These are phyloP conservation scores for Lomographa bimaculata DNA, from an alignment of 2,888 invertebrate genomes.

Conservation along the genomic window DNA sequence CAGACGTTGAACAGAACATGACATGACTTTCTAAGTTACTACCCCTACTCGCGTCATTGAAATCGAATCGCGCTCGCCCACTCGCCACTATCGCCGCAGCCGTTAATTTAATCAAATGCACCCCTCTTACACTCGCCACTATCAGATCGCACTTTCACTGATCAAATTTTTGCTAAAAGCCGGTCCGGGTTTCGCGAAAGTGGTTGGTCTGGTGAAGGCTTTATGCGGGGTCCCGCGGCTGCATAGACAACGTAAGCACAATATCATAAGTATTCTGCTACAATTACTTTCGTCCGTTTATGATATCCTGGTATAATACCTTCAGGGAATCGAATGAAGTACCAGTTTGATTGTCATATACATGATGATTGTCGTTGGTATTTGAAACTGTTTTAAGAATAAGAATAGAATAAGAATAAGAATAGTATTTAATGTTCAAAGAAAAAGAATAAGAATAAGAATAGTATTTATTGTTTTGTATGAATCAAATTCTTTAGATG, in stretches of 20 bases:
- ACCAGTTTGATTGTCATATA: no score
- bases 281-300: constrained; percentile 41
- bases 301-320: constrained; percentile 20
- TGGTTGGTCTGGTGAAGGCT: constrained; percentile 65
- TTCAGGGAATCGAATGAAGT: no score
- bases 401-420: no score
- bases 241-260: constrained; percentile 47
- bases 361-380: no score
- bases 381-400: no score
- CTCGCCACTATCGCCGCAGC: constrained; percentile 14
- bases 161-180: constrained; percentile 82
- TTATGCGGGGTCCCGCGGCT: constrained; percentile 33
- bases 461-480: no score
- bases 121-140: constrained; percentile 50
- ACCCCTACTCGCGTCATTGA: constrained; percentile 15
- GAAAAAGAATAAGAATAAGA: no score
- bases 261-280: constrained; percentile 42
- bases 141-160: constrained; percentile 76
- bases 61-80: constrained; percentile 15
- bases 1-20: no score
- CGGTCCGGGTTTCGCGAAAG: constrained; percentile 79
- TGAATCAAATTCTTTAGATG: no score
- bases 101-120: constrained; percentile 51
- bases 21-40: no score
- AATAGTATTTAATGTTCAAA: no score